These are phyloP conservation scores for Chaetops frenatus DNA, from an alignment of 2,113 vertebrate genomes.

Conservation along the genomic window DNA sequence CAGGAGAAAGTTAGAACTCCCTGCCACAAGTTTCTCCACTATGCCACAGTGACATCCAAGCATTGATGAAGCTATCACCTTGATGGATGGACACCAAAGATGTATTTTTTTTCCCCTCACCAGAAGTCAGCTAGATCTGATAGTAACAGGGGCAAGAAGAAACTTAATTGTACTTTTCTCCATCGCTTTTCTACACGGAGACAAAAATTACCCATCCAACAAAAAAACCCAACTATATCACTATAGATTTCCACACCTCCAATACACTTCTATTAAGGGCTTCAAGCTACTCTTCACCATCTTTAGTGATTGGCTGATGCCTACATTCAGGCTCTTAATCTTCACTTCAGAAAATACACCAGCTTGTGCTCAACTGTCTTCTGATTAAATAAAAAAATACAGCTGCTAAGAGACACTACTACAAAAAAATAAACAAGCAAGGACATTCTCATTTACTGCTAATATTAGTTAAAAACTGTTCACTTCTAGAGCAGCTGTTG, in stretches of 20 bases:
- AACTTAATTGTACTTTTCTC: not conserved
- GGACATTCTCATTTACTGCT: not conserved
- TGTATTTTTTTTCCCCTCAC: not conserved
- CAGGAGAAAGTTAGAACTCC: not conserved
- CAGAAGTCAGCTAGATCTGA: not conserved
- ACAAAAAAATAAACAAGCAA: not conserved
- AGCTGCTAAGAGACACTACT: not conserved
- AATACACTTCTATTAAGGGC: not conserved
- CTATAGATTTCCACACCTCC: not conserved
- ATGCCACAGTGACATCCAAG: not conserved
- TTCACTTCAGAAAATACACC: not conserved
- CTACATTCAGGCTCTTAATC: not conserved
- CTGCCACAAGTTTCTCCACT: not conserved
- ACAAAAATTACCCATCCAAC: not conserved
- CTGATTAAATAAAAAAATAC: not conserved
- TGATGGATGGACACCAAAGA: not conserved
- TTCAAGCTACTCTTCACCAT: not conserved
- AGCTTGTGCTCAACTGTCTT: not conserved
- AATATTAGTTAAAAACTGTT: not conserved
- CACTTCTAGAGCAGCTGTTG: not conserved
- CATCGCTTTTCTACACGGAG: not conserved
- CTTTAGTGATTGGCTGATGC: not conserved
- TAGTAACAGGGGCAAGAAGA: not conserved
- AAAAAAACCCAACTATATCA: not conserved
- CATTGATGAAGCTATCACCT: not conserved